Evolutionary conservation across 2,888 invertebrate species (phyloP), one percentile per base, ranked within the genome.

Genomic region (Tachina grossa): DNA sequence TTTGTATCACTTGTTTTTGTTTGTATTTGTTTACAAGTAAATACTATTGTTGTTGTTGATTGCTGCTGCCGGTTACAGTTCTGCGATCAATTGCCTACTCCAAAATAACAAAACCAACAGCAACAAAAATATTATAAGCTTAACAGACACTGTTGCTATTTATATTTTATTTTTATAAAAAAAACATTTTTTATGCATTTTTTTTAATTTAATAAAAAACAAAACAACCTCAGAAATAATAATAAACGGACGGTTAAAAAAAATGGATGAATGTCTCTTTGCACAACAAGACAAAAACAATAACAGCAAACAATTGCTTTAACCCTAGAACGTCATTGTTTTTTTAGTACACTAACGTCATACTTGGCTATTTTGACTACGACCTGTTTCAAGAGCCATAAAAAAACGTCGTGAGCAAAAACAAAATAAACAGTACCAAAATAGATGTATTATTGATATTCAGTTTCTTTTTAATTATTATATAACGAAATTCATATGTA

Each of bases 41-140:
- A 19, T 47, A 14, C 47, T 41, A 8, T 45, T 61, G 14, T 51
- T 65, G 5, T 41, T 43, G 11, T 47, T 53, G 53, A 6, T 13
- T 22, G 78, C 22, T 45, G 72, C 66, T 71, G 82, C 41, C 75
- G 80, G 68, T 74, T 77, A 68, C 75, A 74, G 2, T 61, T 61
- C 61, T 77, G 51, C 83, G 84, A 85, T 85, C 84, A 82, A 82
- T 82, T 81, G 68, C 74, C 72, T 82, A 61, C 66, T 81, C 63
- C 77, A 53, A 68, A 80, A 76, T 43, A 61, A 43, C 31, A 31
- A 5, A 31, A 31, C 31, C 31, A 31, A 31, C 31, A 31, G 31
- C 5, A 78, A 43, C 41, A 69, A 61, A n/a, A 61, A 63, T 31
- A 51, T 14, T 43, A 53, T 43, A 61, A 19, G 31, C 11, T 43